Base-by-base conservation (phyloP, 2,797 vertebrate genomes). In the Periparus ater region DNA sequence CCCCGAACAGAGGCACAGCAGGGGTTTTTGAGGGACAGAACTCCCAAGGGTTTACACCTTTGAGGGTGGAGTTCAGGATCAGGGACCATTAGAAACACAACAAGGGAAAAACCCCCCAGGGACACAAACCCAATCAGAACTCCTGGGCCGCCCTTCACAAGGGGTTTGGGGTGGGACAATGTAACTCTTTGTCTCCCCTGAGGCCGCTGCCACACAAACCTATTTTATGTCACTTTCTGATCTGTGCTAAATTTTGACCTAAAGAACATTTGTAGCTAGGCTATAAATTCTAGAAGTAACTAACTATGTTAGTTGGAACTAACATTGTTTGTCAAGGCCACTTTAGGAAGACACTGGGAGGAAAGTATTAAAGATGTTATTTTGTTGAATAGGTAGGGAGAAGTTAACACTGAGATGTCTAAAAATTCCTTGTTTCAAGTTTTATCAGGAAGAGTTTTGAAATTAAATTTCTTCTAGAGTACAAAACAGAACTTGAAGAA, bases 241-340 rank as follows among this genome's bases (percentile, higher is more conserved):
- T 68, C 22, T 62, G 51, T 65, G 36, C 13, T 96, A 75, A 93
- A 94, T 90, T 92, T 91, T 86, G 48, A 68, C 32, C 29, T 62
- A 82, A 65, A 66, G 57, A 29, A 74, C 63, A 85, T 96, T 97
- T 55, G 93, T 53, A 93, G 42, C 27, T 93, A 74, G 3, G 5
- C 36, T 68, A 62, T 85, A 95, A 95, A 94, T 81, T 91, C 44
- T 55, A 92, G 40, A 93, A 71, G 29, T 54, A 70, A 63, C n/a
- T n/a, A n/a, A n/a, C n/a, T n/a, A n/a, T n/a, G n/a, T n/a, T n/a
- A 29, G 66, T 85, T 87, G 58, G 83, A 96, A 91, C 57, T 55
- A 61, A 82, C 54, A 86, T 74, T 92, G 58, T 55, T 96, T 79
- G 67, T 44, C 65, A 6, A 85, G 57, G 47, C 23, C 71, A 78